Conservation (phyloP, 2,888 invertebrate genomes). For the Smittia sp. region DNA sequence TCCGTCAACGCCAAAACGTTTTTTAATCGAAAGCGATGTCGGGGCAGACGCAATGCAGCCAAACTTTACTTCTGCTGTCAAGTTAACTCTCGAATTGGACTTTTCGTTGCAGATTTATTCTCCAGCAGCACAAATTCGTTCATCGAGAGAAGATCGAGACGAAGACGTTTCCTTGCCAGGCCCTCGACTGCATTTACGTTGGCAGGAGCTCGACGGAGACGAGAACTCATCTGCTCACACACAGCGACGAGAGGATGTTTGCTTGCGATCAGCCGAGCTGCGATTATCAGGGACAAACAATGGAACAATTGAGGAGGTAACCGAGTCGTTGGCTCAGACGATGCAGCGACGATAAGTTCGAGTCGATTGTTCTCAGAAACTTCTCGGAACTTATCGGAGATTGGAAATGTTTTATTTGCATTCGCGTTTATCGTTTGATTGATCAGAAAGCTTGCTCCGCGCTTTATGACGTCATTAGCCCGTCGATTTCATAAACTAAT, state of each 20-base stretch:
- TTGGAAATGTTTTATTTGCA: neutral
- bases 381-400: conserved; percentile 2
- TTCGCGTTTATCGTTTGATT: neutral
- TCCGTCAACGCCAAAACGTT: neutral
- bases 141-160: conserved; percentile 19
- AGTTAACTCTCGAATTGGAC: neutral
- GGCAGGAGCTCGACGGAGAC: conserved; percentile 59
- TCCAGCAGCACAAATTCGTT: conserved; percentile 11
- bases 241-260: conserved; percentile 56
- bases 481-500: neutral
- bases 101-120: conserved; percentile 9
- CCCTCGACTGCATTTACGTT: conserved; percentile 43
- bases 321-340: too few relatives aligned
- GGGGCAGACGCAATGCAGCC: neutral
- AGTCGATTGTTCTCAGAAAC: too few relatives aligned
- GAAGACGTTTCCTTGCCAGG: conserved; percentile 22
- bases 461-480: neutral
- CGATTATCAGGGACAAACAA: conserved; percentile 58
- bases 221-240: conserved; percentile 57
- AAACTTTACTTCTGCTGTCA: neutral
- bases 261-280: conserved; percentile 54
- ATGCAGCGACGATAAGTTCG: neutral
- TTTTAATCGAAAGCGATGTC: neutral
- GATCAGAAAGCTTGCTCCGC: neutral
- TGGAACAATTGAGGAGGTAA: conserved; percentile 56